These are phyloP conservation scores for Xestia sexstrigata DNA, from an alignment of 2,888 invertebrate species.

Conservation along the genomic window DNA sequence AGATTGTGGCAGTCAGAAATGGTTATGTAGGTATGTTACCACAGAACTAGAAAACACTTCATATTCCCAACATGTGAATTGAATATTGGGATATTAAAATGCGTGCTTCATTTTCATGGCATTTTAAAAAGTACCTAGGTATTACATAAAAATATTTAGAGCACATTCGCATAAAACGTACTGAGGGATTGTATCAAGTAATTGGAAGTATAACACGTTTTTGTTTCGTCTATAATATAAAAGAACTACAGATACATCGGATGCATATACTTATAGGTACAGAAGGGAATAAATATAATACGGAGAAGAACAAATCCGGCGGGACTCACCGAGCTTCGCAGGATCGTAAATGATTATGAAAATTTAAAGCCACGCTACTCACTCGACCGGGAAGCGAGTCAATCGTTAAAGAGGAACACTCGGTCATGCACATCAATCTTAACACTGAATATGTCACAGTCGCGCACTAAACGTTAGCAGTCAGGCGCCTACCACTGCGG, in stretches of 20 bases:
- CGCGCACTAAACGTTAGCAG: constrained; percentile 55
- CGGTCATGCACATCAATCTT: constrained; percentile 58
- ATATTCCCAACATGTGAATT: constrained; percentile 16
- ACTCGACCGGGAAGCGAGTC: constrained; percentile 61
- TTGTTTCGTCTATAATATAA: constrained; percentile 33
- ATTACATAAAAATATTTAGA: constrained; percentile 39
- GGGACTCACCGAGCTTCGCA: constrained; percentile 56
- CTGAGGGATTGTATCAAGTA: constrained; percentile 24
- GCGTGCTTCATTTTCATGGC: constrained; percentile 5
- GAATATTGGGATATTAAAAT: constrained; percentile 31
- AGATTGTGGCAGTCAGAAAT: constrained; percentile 17
- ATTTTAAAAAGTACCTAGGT: constrained; percentile 20
- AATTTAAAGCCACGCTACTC: constrained; percentile 73
- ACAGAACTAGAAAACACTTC: constrained; percentile 40
- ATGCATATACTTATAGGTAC: constrained; percentile 53
- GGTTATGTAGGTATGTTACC: constrained; percentile 40
- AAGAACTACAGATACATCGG: constrained; percentile 40
- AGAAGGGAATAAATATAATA: constrained; percentile 67
- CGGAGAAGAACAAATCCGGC: constrained; percentile 49
- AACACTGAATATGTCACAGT: constrained; percentile 60
- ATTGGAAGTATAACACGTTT: constrained; percentile 25
- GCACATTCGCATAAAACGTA: constrained; percentile 33
- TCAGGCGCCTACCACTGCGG: constrained; percentile 83
- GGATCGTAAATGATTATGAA: constrained; percentile 58
- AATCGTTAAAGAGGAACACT: constrained; percentile 55